Percentiles rank a stretch among this genome's conserved stretches.
These are phyloP conservation scores for Mesorhabditis belari DNA, from an alignment of 2,888 invertebrate genomes.

Conservation along the genomic window DNA sequence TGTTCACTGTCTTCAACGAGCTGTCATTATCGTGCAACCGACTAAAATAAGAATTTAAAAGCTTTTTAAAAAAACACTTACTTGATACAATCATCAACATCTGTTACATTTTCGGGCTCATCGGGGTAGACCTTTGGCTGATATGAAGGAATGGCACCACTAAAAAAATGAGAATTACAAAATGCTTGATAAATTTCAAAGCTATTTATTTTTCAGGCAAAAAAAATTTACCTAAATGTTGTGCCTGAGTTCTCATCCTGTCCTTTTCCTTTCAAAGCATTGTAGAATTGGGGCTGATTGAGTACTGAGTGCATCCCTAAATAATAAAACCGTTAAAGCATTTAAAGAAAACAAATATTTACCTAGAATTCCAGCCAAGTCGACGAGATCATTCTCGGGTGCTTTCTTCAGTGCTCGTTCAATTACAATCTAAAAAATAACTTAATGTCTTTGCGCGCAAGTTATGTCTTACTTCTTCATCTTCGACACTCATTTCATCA, in stretches of 20 bases:
- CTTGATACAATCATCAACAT: slow-evolving; percentile 84
- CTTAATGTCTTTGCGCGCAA: not conserved
- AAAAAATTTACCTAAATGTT: slow-evolving; percentile 35
- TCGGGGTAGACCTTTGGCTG: slow-evolving; percentile 82
- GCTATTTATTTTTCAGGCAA: no score
- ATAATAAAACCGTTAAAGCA: slow-evolving; percentile 54
- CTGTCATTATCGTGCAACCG: slow-evolving; percentile 72
- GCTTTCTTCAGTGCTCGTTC: slow-evolving; percentile 80
- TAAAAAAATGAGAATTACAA: slow-evolving; percentile 3
- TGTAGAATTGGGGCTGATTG: slow-evolving; percentile 99
- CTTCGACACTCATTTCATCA: slow-evolving; percentile 19
- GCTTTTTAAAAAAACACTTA: slow-evolving; percentile 55
- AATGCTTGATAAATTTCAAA: slow-evolving; percentile 15
- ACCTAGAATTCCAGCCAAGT: slow-evolving; percentile 74
- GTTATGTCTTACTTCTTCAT: slow-evolving; percentile 53
- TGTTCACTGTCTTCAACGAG: slow-evolving; percentile 82
- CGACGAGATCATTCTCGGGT: slow-evolving; percentile 92
- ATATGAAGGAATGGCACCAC: slow-evolving; percentile 80
- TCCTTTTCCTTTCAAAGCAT: slow-evolving; percentile 63
- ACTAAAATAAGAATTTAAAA: slow-evolving; percentile 24
- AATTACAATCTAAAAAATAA: slow-evolving; percentile 57
- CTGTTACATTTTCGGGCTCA: slow-evolving; percentile 92
- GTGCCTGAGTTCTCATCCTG: slow-evolving; percentile 50
- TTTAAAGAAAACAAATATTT: not conserved
- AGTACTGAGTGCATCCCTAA: slow-evolving; percentile 99